A percentile compares a stretch with the other conserved stretches of the same genome.
These are phyloP conservation scores for Prionailurus viverrinus DNA, from an alignment of 2,113 vertebrate species.

Conservation along the genomic window DNA sequence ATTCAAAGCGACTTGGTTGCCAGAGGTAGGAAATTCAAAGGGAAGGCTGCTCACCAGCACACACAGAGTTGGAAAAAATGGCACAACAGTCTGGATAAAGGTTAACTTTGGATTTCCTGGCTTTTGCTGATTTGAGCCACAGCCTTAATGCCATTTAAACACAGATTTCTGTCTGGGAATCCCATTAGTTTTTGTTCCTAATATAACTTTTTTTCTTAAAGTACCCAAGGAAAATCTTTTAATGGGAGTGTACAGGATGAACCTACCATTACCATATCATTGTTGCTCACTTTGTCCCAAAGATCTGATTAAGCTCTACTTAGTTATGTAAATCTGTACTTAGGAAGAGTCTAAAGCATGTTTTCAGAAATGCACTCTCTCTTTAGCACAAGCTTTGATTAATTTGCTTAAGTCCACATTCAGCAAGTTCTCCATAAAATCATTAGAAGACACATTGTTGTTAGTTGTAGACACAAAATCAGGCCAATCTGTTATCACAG, in stretches of 20 bases:
- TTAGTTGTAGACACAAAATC: background rate
- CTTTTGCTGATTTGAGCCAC: slow-evolving; percentile 84
- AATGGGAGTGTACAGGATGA: background rate
- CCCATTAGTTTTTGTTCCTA: slow-evolving; percentile 81
- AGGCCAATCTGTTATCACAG: background rate
- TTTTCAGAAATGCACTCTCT: background rate
- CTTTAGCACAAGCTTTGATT: background rate
- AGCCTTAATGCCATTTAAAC: slow-evolving; percentile 78
- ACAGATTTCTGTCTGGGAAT: slow-evolving; percentile 75
- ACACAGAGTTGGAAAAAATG: slow-evolving; percentile 80
- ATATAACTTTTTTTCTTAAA: slow-evolving; percentile 68
- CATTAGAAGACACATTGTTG: background rate
- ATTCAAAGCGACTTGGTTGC: slow-evolving; percentile 62
- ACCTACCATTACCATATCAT: background rate
- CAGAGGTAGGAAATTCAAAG: slow-evolving; percentile 71
- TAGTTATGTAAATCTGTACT: background rate
- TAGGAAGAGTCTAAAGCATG: background rate
- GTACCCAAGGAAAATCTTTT: slow-evolving; percentile 66
- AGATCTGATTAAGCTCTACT: background rate
- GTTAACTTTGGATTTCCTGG: slow-evolving; percentile 87
- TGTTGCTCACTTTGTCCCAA: background rate
- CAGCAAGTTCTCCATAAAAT: background rate
- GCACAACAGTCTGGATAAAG: slow-evolving; percentile 78
- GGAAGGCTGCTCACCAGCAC: slow-evolving; percentile 56
- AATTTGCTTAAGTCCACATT: background rate